Percentiles rank a stretch among this genome's conserved stretches.
phyloP scores from a whole-genome alignment of 2,113 vertebrate species.

The Ameiurus melas region DNA sequence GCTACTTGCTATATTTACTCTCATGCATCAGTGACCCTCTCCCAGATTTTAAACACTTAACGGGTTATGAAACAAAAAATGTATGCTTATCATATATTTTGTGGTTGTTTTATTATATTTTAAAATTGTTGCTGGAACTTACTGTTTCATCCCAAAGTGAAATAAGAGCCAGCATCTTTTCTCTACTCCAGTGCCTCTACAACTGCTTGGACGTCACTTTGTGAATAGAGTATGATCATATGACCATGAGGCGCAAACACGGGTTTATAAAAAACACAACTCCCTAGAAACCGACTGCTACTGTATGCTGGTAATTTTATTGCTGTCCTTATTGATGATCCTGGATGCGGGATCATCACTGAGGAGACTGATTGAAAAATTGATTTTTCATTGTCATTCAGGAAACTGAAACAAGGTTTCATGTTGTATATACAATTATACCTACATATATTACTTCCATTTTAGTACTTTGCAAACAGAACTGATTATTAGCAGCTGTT shows the following conservation, averaged over 20 bases:
- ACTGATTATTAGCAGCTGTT: neutral
- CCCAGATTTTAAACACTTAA: neutral
- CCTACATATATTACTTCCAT: neutral
- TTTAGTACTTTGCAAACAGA: neutral
- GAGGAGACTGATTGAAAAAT: neutral
- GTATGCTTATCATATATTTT: neutral
- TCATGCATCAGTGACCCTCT: neutral
- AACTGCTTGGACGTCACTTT: neutral
- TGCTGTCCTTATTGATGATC: too few relatives aligned
- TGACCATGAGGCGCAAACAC: too few relatives aligned
- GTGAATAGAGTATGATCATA: neutral
- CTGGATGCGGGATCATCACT: neutral
- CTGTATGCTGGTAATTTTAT: neutral
- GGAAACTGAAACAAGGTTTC: neutral
- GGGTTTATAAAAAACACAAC: neutral
- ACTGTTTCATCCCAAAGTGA: neutral
- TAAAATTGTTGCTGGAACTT: neutral
- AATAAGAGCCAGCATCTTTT: neutral
- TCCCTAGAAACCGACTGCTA: neutral
- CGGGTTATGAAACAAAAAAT: neutral
- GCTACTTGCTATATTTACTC: neutral
- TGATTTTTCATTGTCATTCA: neutral
- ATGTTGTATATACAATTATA: neutral
- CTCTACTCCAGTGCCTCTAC: neutral
- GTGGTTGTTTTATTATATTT: neutral